Percentiles rank a stretch among this genome's conserved stretches.
phyloP scores from a whole-genome alignment of 2,113 vertebrate species.

The Lasiurus cinereus region DNA sequence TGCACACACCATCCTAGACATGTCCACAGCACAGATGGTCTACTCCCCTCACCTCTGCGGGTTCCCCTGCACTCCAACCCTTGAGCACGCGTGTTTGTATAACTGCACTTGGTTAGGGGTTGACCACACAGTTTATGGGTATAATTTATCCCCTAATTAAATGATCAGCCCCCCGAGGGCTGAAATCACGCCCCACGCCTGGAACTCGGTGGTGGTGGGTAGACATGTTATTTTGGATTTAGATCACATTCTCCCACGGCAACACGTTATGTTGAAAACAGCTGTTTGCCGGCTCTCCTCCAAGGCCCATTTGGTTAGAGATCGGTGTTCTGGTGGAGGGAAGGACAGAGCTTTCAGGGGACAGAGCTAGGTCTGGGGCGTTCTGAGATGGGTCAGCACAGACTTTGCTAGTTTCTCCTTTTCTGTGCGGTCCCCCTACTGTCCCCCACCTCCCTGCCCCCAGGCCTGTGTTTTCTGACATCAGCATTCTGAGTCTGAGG shows the following conservation, averaged over 20 bases:
- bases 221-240: background rate
- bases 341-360: background rate
- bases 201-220: background rate
- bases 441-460: background rate
- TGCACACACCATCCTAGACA: background rate
- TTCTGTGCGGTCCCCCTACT: too few species aligned
- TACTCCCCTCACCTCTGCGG: background rate
- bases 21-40: background rate
- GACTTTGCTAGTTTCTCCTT: background rate
- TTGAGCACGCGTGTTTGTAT: background rate
- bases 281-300: background rate
- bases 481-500: background rate
- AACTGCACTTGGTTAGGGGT: background rate
- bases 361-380: background rate
- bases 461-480: background rate
- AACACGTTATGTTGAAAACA: slow-evolving; percentile 15
- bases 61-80: background rate
- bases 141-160: slow-evolving; percentile 37
- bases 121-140: background rate
- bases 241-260: slow-evolving; percentile 11
- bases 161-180: background rate
- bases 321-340: background rate
- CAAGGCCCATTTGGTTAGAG: background rate
- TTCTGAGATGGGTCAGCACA: background rate
- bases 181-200: slow-evolving; percentile 13